phyloP scores from a whole-genome alignment of 1,140 invertebrate species.

The Sitophilus oryzae region DNA sequence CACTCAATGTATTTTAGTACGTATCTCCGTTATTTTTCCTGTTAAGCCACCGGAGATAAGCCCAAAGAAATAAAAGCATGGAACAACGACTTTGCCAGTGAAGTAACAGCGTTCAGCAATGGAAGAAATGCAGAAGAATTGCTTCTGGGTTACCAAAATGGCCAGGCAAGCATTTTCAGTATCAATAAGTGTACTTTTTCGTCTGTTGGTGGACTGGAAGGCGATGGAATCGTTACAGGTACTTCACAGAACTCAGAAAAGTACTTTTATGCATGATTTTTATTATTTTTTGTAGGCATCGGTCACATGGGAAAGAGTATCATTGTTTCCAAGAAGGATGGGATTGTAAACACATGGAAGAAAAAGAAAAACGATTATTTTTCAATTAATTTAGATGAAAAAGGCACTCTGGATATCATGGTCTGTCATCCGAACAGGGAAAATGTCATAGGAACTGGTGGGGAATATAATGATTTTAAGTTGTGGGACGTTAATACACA shows the following conservation, averaged over 20 bases:
- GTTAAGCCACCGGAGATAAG: conserved; percentile 32
- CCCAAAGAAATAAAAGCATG: conserved; percentile 24
- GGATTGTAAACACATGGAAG: conserved; percentile 31
- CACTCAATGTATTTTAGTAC: not conserved
- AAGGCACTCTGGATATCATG: conserved; percentile 26
- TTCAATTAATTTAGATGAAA: conserved; percentile 30
- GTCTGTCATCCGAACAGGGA: conserved; percentile 23
- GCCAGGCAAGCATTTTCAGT: conserved; percentile 31
- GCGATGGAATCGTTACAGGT: conserved; percentile 27
- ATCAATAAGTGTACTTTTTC: conserved; percentile 25
- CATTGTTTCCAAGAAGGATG: conserved; percentile 29
- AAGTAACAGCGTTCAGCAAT: conserved; percentile 57
- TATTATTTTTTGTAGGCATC: conserved; percentile 18
- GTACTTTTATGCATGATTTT: not conserved
- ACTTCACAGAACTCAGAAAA: not conserved
- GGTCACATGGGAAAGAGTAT: conserved; percentile 22
- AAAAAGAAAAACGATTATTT: conserved; percentile 29
- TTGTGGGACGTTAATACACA: conserved; percentile 60
- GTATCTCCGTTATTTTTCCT: not conserved
- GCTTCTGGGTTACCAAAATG: conserved; percentile 36
- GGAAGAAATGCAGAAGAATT: conserved; percentile 37
- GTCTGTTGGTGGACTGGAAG: conserved; percentile 26
- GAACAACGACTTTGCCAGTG: conserved; percentile 25
- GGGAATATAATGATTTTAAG: conserved; percentile 66
- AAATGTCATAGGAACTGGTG: conserved; percentile 34